Evolutionary conservation across 2,797 vertebrate species (phyloP).

Genomic region (Poecilia wingei): DNA sequence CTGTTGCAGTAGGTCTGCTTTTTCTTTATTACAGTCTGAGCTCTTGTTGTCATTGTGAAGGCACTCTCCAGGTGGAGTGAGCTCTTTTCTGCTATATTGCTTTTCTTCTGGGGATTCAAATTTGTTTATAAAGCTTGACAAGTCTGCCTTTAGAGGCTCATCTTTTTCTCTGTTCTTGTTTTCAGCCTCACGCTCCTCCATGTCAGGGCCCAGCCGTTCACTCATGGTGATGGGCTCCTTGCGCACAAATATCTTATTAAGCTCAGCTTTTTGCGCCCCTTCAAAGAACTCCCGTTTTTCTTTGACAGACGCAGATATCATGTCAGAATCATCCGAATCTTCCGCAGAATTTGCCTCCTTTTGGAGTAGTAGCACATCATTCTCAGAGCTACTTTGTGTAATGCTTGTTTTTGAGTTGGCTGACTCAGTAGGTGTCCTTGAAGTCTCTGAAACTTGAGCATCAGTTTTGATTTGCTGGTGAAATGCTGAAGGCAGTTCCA

Average conservation of each 20-base stretch:
- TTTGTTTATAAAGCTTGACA: slow-evolving; percentile 73
- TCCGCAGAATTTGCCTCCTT: slow-evolving; percentile 43
- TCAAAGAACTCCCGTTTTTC: slow-evolving; percentile 80
- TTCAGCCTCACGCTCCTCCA: slow-evolving; percentile 70
- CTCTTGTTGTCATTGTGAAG: slow-evolving; percentile 62
- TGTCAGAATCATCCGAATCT: slow-evolving; percentile 62
- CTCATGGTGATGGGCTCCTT: slow-evolving; percentile 77
- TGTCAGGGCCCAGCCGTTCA: slow-evolving; percentile 70
- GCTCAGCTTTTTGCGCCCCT: slow-evolving; percentile 78
- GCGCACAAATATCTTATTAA: slow-evolving; percentile 73
- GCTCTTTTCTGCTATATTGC: slow-evolving; percentile 67
- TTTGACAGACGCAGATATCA: slow-evolving; percentile 75
- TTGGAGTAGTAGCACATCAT: slow-evolving; percentile 16
- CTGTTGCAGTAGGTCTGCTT: slow-evolving; percentile 66
- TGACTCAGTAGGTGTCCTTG: slow-evolving; percentile 12
- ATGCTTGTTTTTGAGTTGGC: slow-evolving; percentile 37
- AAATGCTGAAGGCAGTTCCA: slow-evolving; percentile 86
- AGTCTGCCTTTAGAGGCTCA: slow-evolving; percentile 68
- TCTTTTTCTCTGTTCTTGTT: slow-evolving; percentile 70
- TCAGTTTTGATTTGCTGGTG: slow-evolving; percentile 88
- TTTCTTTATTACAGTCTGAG: slow-evolving; percentile 65
- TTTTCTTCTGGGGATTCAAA: slow-evolving; percentile 78
- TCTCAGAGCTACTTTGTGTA: slow-evolving; percentile 36
- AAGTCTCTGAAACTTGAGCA: slow-evolving; percentile 50
- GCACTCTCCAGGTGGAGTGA: slow-evolving; percentile 58